Conservation (phyloP, 1,140 invertebrate species). For the Episyrphus balteatus region DNA sequence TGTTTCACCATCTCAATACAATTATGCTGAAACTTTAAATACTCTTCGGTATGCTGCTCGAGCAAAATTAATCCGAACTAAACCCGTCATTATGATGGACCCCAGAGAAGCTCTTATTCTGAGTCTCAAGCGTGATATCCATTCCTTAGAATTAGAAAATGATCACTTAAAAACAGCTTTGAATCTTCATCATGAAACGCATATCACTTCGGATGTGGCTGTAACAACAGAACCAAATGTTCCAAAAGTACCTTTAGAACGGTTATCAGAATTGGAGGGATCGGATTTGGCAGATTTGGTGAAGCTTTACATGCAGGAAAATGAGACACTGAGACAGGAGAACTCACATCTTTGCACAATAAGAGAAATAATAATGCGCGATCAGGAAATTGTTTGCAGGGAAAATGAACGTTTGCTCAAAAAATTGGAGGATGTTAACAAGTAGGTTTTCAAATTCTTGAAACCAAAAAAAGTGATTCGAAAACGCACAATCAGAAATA, state of each 20-base stretch:
- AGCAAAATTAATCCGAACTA: slow-evolving; percentile 78
- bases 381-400: slow-evolving; percentile 79
- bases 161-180: slow-evolving; percentile 70
- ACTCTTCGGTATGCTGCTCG: slow-evolving; percentile 79
- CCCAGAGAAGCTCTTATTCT: slow-evolving; percentile 83
- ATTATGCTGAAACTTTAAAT: slow-evolving; percentile 82
- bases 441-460: slow-evolving; percentile 47
- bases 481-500: too few relatives aligned
- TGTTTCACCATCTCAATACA: slow-evolving; percentile 74
- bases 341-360: slow-evolving; percentile 75
- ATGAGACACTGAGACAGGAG: slow-evolving; percentile 72
- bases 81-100: slow-evolving; percentile 89
- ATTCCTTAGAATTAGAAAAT: slow-evolving; percentile 82
- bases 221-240: slow-evolving; percentile 27
- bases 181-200: slow-evolving; percentile 40
- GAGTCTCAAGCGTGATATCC: slow-evolving; percentile 78
- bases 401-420: slow-evolving; percentile 81
- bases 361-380: slow-evolving; percentile 66
- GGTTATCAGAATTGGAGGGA: slow-evolving; percentile 58
- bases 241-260: slow-evolving; percentile 55
- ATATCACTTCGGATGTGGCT: slow-evolving; percentile 4
- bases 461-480: too few relatives aligned
- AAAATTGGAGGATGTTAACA: slow-evolving; percentile 78
- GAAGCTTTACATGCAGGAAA: slow-evolving; percentile 71
- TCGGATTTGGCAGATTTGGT: slow-evolving; percentile 62